Evolutionary conservation across 2,797 vertebrate genomes (phyloP).

Genomic region (Neostethus bicornis): DNA sequence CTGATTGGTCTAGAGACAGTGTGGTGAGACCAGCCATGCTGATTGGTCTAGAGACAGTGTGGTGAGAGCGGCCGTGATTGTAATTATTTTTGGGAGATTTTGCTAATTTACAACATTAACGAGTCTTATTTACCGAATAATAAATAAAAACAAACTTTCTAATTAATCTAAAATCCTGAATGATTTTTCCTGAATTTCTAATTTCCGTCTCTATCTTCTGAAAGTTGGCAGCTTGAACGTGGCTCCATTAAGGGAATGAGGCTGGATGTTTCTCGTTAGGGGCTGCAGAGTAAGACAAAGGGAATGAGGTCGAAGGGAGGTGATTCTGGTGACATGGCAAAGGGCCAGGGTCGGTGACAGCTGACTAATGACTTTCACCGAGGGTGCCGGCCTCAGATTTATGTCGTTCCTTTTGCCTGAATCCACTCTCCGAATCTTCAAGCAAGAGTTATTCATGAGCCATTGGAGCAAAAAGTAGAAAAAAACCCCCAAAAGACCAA

Average conservation of each 20-base stretch:
- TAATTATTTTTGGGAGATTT: no score
- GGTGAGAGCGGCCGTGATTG: no score
- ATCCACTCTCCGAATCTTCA: conserved; percentile 74
- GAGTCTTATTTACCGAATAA: no score
- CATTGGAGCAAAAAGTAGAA: conserved; percentile 26
- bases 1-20: no score
- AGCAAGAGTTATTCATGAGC: conserved; percentile 74
- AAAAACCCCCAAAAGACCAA: neutral
- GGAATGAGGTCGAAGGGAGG: conserved; percentile 8
- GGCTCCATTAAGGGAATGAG: conserved; percentile 74
- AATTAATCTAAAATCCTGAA: no score
- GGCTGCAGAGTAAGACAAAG: conserved; percentile 6
- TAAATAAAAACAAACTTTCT: no score
- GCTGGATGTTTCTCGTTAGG: conserved; percentile 41
- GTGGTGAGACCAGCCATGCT: no score
- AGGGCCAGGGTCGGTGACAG: conserved; percentile 66
- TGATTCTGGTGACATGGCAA: conserved; percentile 57
- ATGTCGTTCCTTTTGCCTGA: conserved; percentile 52
- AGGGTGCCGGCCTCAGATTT: conserved; percentile 76
- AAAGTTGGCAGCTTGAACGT: conserved; percentile 51
- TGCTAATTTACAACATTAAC: no score
- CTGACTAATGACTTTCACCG: conserved; percentile 81
- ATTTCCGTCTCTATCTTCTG: conserved; percentile 2
- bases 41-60: no score
- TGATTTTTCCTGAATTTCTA: no score